Evolutionary conservation across 2,888 invertebrate species (phyloP), one percentile per base, ranked within the genome.

Genomic region (Schizotus pectinicornis): DNA sequence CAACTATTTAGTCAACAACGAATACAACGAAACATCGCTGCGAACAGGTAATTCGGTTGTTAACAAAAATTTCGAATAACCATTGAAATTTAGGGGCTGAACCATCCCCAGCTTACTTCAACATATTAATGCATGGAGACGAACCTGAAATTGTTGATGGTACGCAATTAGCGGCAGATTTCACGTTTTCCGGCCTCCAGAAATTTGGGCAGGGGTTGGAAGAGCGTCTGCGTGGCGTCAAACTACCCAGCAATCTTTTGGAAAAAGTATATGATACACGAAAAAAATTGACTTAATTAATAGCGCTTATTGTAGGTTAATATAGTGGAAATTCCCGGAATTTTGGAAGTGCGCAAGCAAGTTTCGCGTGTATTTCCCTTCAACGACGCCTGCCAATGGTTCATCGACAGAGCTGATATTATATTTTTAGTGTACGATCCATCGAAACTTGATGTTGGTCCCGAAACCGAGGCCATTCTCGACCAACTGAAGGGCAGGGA

Each of bases 381-480:
- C 81, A 95, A 95, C 76, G 95, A 96, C 76, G 96, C 95, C 45
- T 95, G 95, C 77, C 95, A 95, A 79, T 97, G 96, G 96, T 96
- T 97, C 81, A 95, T 96, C 74, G 95, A 96, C 80, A 87, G 95
- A 61, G 95, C 96, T 14, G 95, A 96, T 78, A 92, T 96, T 68
- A 95, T 97, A 77, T 95, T 96, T 82, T 85, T 97, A 55, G 92
- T 96, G 32, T 96, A 96, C 78, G 97, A 97, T 81, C 95, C 96
- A 59, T 91, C 94, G 33, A 96, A 96, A 82, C 85, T 97, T 69
- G 96, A 97, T 78, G 95, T 95, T 62, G 96, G 96, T 53, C 92
- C 93, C 62, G 95, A 96, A 82, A 92, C 96, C 52, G 95, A 96
- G 83, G 94, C 94, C 59, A 93, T 96, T 75, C 86, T 96, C 69